Percentiles rank a stretch among this genome's conserved stretches.
These are phyloP conservation scores for Nematolebias whitei DNA, from an alignment of 2,113 vertebrate genomes.

Conservation along the genomic window DNA sequence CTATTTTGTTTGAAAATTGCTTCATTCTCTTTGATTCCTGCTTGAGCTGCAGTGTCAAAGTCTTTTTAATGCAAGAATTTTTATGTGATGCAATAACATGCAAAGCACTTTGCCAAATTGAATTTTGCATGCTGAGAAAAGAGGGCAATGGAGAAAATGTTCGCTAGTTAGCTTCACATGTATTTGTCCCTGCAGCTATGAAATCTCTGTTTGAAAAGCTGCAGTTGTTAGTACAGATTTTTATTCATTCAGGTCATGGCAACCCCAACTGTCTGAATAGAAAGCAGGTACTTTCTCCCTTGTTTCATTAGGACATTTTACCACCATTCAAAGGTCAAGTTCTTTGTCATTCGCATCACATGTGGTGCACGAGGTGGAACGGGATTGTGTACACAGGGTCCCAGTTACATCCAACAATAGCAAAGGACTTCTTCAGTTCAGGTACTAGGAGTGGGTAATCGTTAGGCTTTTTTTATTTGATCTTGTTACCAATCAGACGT, in stretches of 20 bases:
- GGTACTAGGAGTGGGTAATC: neutral
- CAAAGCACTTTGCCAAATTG: constrained; percentile 39
- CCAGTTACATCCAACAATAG: too few relatives aligned
- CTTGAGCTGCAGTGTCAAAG: constrained; percentile 25
- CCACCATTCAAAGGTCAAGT: too few relatives aligned
- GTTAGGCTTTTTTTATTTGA: neutral
- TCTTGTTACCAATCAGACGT: too few relatives aligned
- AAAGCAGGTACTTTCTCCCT: neutral
- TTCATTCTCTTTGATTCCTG: constrained; percentile 46
- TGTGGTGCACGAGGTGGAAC: too few relatives aligned
- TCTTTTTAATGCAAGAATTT: constrained; percentile 35
- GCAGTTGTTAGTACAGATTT: constrained; percentile 14
- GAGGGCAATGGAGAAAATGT: constrained; percentile 7
- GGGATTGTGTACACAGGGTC: too few relatives aligned
- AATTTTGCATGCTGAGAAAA: constrained; percentile 27
- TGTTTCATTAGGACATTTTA: neutral
- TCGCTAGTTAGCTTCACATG: constrained; percentile 1
- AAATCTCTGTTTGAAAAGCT: constrained; percentile 26
- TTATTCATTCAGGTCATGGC: neutral
- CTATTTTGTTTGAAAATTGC: constrained; percentile 29
- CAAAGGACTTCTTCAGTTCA: neutral
- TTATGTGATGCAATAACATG: constrained; percentile 52
- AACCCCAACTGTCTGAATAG: neutral
- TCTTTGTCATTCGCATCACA: too few relatives aligned
- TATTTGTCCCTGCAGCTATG: constrained; percentile 2